Evolutionary conservation across 2,888 invertebrate genomes (phyloP).

Genomic region (Macrophya alboannulata): DNA sequence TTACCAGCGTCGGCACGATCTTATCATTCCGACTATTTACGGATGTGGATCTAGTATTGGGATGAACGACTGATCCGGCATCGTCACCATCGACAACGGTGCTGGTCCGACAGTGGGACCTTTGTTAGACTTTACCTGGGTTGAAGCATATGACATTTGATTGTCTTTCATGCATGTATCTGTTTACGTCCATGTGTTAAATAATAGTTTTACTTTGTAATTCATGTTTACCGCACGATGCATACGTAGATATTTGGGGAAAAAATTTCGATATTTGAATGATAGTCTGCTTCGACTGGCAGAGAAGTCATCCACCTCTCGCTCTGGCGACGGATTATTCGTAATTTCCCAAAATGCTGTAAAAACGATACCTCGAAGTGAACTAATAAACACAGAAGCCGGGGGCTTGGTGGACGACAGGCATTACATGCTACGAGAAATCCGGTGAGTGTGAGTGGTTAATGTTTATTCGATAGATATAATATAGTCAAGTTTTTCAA

Average conservation of each 20-base stretch:
- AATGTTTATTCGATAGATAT: neutral
- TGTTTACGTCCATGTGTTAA: too few relatives aligned
- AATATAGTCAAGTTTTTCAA: neutral
- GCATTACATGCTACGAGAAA: neutral
- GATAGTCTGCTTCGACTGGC: neutral
- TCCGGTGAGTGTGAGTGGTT: neutral
- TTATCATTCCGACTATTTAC: too few relatives aligned
- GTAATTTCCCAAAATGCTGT: neutral
- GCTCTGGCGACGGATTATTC: neutral
- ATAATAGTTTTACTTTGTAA: neutral
- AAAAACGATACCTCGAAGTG: neutral
- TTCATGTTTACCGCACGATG: neutral
- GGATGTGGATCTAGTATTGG: too few relatives aligned
- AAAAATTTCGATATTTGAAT: constrained; percentile 25
- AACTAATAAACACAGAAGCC: neutral
- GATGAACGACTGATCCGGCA: too few relatives aligned
- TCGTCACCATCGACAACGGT: too few relatives aligned
- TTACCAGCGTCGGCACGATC: too few relatives aligned
- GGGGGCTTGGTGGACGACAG: neutral
- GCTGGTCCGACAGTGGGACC: too few relatives aligned
- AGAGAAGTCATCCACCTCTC: neutral
- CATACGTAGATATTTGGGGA: neutral
- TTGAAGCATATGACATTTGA: too few relatives aligned
- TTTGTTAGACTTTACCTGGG: too few relatives aligned
- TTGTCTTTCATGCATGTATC: too few relatives aligned